Evolutionary conservation across 2,888 invertebrate genomes (phyloP).

Genomic region (Agrilus mali): DNA sequence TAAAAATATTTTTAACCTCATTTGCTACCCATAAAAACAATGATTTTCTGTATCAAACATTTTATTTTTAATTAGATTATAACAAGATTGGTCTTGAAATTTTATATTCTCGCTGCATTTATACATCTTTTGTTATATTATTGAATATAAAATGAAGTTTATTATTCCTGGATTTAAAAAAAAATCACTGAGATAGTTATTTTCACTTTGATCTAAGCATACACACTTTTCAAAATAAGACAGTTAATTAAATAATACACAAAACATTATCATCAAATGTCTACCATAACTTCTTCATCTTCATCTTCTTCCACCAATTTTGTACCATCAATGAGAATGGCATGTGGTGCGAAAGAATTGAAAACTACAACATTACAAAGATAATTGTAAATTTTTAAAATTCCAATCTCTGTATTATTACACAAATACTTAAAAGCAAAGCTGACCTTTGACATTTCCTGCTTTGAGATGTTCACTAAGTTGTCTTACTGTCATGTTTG

Average conservation of each 20-base stretch:
- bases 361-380: not conserved
- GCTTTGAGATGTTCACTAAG: conserved; percentile 17
- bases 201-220: conserved; percentile 14
- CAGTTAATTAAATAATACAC: not conserved
- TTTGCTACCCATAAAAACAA: too few species aligned
- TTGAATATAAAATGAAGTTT: too few species aligned
- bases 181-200: too few species aligned
- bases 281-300: conserved; percentile 26
- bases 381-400: not conserved
- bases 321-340: conserved; percentile 41
- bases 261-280: conserved; percentile 21
- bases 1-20: too few species aligned
- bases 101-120: too few species aligned
- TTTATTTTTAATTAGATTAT: too few species aligned
- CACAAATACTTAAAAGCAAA: conserved; percentile 4
- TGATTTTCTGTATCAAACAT: too few species aligned
- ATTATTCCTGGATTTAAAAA: too few species aligned
- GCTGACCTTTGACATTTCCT: conserved; percentile 16
- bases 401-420: not conserved
- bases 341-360: conserved; percentile 34
- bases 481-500: conserved; percentile 18
- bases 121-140: too few species aligned
- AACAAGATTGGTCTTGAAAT: too few species aligned
- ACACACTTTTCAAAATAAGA: not conserved
- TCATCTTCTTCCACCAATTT: conserved; percentile 21